Conservation (phyloP, 2,888 invertebrate species). For the Chrysodeixis includens region DNA sequence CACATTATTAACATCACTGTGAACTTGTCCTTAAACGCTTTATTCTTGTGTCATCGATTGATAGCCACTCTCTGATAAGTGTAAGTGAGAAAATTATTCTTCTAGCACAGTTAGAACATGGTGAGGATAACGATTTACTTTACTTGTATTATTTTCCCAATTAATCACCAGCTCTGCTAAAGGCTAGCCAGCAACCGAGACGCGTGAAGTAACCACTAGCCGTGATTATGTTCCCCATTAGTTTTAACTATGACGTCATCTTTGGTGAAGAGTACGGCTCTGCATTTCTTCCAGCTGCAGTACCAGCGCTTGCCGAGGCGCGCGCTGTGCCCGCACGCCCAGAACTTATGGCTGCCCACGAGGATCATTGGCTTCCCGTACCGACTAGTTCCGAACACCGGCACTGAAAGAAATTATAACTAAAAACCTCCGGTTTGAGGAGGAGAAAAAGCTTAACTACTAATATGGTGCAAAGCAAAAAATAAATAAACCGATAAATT, state of each 20-base stretch:
- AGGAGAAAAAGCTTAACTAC: constrained; percentile 11
- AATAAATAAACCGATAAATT: background rate
- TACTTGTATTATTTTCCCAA: too few species aligned
- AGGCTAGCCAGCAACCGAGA: background rate
- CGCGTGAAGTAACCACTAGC: constrained; percentile 18
- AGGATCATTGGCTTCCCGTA: constrained; percentile 62
- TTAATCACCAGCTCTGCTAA: background rate
- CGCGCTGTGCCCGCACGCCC: background rate
- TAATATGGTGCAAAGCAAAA: background rate
- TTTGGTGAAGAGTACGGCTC: constrained; percentile 64
- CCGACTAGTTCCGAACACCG: constrained; percentile 63
- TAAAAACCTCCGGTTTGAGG: constrained; percentile 34
- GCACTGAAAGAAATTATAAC: constrained; percentile 53
- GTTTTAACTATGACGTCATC: constrained; percentile 67
- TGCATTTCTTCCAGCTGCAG: constrained; percentile 63
- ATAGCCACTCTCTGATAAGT: too few species aligned
- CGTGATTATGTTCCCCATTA: constrained; percentile 66
- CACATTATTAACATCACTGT: too few species aligned
- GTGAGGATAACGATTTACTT: too few species aligned
- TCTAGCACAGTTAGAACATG: too few species aligned
- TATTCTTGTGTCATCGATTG: too few species aligned
- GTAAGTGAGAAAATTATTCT: too few species aligned
- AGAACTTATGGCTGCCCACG: constrained; percentile 66
- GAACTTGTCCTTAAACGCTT: too few species aligned
- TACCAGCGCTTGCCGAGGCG: constrained; percentile 55